These are phyloP conservation scores for Plestiodon gilberti DNA, from an alignment of 2,113 vertebrate species.

Conservation along the genomic window DNA sequence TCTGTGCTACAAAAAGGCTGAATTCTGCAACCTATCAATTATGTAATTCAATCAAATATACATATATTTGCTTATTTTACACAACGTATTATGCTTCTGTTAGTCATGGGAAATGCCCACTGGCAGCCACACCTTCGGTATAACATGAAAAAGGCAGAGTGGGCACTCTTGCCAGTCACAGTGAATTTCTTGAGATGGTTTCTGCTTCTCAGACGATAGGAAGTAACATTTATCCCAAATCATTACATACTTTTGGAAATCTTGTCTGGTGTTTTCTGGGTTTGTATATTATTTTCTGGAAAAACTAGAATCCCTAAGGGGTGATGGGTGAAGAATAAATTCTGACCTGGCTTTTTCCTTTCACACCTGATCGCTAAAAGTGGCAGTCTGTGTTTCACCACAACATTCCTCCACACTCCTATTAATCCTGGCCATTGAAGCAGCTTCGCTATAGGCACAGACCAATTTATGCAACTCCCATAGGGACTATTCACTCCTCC, in stretches of 20 bases:
- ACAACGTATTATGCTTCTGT: neutral
- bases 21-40: neutral
- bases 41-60: neutral
- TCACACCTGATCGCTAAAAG: slow-evolving; percentile 9
- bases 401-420: slow-evolving; percentile 34
- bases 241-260: neutral
- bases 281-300: neutral
- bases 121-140: neutral
- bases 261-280: neutral
- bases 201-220: neutral
- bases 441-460: slow-evolving; percentile 30
- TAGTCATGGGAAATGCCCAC: neutral
- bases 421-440: slow-evolving; percentile 33
- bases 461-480: slow-evolving; percentile 49
- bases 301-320: neutral
- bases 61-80: neutral
- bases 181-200: neutral
- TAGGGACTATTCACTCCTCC: slow-evolving; percentile 58
- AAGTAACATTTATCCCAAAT: neutral
- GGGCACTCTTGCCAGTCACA: neutral
- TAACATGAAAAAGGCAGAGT: neutral
- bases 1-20: neutral
- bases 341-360: slow-evolving; percentile 9
- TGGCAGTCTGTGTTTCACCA: slow-evolving; percentile 11
- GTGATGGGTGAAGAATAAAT: neutral